Evolutionary conservation across 2,888 invertebrate species (phyloP).

Genomic region (Ophioninae sp.): DNA sequence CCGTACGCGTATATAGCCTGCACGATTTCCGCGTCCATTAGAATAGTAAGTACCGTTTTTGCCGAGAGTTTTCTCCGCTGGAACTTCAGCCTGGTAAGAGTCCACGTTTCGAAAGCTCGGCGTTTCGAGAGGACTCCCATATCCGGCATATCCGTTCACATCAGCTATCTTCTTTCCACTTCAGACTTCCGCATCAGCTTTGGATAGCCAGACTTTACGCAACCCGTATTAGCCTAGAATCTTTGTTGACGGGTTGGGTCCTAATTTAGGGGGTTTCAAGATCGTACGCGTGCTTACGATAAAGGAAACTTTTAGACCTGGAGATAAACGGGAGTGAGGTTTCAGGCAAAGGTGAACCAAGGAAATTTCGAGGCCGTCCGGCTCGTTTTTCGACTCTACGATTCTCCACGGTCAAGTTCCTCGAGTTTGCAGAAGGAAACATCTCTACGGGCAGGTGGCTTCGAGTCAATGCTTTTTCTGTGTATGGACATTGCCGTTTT

Average conservation of each 20-base stretch:
- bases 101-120: slow-evolving; percentile 24
- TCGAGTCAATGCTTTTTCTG: neutral
- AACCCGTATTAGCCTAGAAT: neutral
- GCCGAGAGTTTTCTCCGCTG: slow-evolving; percentile 4
- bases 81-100: slow-evolving; percentile 7
- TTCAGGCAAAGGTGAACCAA: neutral
- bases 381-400: slow-evolving; percentile 56
- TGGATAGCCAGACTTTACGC: neutral
- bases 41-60: slow-evolving; percentile 67
- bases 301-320: neutral
- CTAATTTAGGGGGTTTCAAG: neutral
- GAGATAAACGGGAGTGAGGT: neutral
- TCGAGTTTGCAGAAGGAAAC: slow-evolving; percentile 12
- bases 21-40: slow-evolving; percentile 73
- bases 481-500: slow-evolving; percentile 23
- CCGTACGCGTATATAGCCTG: slow-evolving; percentile 34
- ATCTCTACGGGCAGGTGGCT: slow-evolving; percentile 54
- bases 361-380: slow-evolving; percentile 56
- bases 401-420: slow-evolving; percentile 63
- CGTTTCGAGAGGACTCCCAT: slow-evolving; percentile 48
- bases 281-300: neutral
- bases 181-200: slow-evolving; percentile 3
- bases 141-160: slow-evolving; percentile 41
- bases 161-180: neutral
- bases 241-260: neutral